Evolutionary conservation across 2,888 invertebrate genomes (phyloP).

Genomic region (Prosapia bicincta): DNA sequence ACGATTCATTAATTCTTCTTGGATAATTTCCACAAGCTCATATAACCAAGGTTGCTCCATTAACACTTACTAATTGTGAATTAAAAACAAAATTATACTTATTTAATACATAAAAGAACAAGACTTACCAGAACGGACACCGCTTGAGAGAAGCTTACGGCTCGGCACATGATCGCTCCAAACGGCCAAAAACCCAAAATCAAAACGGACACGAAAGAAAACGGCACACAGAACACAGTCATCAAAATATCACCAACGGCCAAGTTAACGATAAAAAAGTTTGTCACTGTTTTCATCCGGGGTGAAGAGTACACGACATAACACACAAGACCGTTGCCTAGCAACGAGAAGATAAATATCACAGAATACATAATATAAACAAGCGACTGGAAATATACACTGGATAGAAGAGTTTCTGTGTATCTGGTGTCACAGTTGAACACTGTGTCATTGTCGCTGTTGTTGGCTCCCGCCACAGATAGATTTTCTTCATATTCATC

Average conservation of each 20-base stretch:
- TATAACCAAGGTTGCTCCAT: too few relatives aligned
- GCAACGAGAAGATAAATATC: slow-evolving; percentile 66
- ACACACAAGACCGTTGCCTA: slow-evolving; percentile 78
- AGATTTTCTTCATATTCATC: background rate
- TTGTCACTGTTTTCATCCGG: slow-evolving; percentile 88
- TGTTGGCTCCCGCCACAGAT: background rate
- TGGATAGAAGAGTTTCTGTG: slow-evolving; percentile 41
- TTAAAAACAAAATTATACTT: too few relatives aligned
- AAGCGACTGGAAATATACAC: slow-evolving; percentile 42
- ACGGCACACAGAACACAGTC: slow-evolving; percentile 87
- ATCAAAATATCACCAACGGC: slow-evolving; percentile 88
- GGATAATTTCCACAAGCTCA: too few relatives aligned
- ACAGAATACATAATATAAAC: slow-evolving; percentile 68
- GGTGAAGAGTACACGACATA: slow-evolving; percentile 80
- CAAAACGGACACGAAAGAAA: slow-evolving; percentile 77
- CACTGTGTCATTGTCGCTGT: background rate
- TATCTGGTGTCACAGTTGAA: background rate
- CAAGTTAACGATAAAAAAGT: slow-evolving; percentile 86
- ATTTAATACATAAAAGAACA: too few relatives aligned
- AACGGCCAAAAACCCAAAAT: slow-evolving; percentile 88
- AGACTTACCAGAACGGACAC: slow-evolving; percentile 60
- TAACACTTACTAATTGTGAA: too few relatives aligned
- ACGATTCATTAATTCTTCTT: too few relatives aligned
- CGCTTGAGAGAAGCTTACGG: slow-evolving; percentile 57
- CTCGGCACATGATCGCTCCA: slow-evolving; percentile 73